phyloP scores from a whole-genome alignment of 2,888 invertebrate genomes.

The Choreutis nemorana region DNA sequence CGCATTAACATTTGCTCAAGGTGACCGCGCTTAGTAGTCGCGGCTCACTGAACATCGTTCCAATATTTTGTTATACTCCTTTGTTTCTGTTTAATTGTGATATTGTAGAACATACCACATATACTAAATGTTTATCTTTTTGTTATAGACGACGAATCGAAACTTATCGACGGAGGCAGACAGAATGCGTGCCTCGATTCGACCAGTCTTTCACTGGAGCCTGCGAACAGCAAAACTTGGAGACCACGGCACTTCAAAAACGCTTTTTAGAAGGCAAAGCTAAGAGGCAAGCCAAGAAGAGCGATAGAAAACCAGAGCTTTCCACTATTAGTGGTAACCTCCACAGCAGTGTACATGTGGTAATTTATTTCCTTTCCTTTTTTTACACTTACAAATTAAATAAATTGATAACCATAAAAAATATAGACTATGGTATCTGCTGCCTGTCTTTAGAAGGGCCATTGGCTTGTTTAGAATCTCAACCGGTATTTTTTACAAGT shows the following conservation, averaged over 20 bases:
- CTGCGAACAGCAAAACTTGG: conserved; percentile 91
- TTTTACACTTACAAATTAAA: conserved; percentile 5
- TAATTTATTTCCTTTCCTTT: conserved; percentile 53
- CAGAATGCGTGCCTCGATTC: conserved; percentile 85
- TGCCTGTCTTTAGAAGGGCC: no score
- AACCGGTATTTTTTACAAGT: no score
- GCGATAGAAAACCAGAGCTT: conserved; percentile 60
- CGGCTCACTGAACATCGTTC: conserved; percentile 58
- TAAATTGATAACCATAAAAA: no score
- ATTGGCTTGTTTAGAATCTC: no score
- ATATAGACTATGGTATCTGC: no score
- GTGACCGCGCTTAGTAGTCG: conserved; percentile 54
- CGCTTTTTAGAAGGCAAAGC: conserved; percentile 90
- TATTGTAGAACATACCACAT: no score
- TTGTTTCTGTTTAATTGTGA: no score
- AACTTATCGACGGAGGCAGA: conserved; percentile 85
- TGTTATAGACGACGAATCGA: conserved; percentile 81
- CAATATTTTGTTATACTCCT: no score
- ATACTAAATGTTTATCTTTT: conserved; percentile 9
- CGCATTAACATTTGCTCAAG: conserved; percentile 61
- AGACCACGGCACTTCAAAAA: conserved; percentile 87
- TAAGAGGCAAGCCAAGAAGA: conserved; percentile 87
- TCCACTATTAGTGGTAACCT: conserved; percentile 61
- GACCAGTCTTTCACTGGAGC: conserved; percentile 87
- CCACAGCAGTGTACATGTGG: conserved; percentile 81